These are phyloP conservation scores for Potorous gilbertii DNA, from an alignment of 2,797 vertebrate genomes.

Conservation along the genomic window DNA sequence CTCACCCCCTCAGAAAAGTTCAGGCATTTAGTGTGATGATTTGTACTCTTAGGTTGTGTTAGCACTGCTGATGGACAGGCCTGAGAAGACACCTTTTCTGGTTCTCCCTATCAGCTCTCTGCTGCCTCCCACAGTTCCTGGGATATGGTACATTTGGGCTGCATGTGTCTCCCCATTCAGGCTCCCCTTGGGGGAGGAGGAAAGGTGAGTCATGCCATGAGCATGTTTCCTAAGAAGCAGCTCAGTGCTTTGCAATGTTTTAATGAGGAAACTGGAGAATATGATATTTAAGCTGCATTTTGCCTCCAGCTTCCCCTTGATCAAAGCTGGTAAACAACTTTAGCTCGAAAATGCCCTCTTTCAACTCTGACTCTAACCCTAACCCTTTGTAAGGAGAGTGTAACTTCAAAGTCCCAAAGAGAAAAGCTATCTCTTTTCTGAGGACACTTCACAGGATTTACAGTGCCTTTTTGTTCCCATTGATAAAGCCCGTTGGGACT, in stretches of 20 bases:
- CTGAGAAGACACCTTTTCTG: neutral
- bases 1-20: neutral
- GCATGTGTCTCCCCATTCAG: neutral
- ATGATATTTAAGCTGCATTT: slow-evolving; percentile 44
- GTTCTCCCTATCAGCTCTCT: neutral
- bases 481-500: too few species aligned
- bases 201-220: neutral
- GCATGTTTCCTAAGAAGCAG: slow-evolving; percentile 14
- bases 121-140: neutral
- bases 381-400: neutral
- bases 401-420: neutral
- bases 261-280: slow-evolving; percentile 48
- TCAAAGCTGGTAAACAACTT: slow-evolving; percentile 30
- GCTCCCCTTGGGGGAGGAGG: slow-evolving; percentile 20
- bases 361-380: too few species aligned
- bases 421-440: neutral
- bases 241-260: slow-evolving; percentile 4
- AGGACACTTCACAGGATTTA: neutral
- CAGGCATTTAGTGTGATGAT: slow-evolving; percentile 30
- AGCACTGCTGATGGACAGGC: neutral
- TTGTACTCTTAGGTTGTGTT: neutral
- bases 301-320: slow-evolving; percentile 31
- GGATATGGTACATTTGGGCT: neutral
- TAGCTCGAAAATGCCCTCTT: too few species aligned
- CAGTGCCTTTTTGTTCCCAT: neutral